Evolutionary conservation across 2,113 vertebrate species (phyloP), one percentile per base, ranked within the genome.

Genomic region (Corapipo altera): DNA sequence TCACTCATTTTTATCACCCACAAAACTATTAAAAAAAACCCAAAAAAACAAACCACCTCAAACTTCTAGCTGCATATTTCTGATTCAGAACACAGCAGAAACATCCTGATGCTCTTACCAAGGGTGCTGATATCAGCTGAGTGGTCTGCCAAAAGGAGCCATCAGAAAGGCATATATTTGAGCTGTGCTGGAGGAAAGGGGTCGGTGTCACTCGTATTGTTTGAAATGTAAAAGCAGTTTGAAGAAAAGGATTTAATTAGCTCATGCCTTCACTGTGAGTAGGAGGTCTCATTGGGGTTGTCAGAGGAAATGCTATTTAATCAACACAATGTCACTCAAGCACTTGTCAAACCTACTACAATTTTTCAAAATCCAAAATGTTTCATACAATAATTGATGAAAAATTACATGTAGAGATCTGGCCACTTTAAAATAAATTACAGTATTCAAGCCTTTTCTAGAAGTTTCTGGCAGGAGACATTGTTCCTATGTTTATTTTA

Each of bases 261-360:
- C 64, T 97, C 89, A 92, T 82, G 39, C 59, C 52, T 55, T 92
- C 91, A 88, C 82, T 64, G 32, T 55, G 28, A 94, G 93, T 95
- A 77, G 87, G 79, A 78, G 67, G 73, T 85, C 95, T 93, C 94
- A 94, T 1, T 72, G 75, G 81, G 41, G 51, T 80, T 61, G 82
- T 97, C 94, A 96, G 72, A 90, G 91, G 90, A 97, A 97, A 95
- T 82, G 58, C 33, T 92, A 94, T 96, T 96, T 93, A 78, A 96
- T 85, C 80, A 96, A 85, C 51, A 93, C 26, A 27, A 70, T 91
- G 71, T 95, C 92, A 94, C 79, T 91, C 94, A 93, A 96, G 57
- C 70, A 82, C 69, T 81, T 96, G 89, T 93, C 95, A 85, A 72
- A 71, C 54, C 75, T 92, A 86, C 44, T 66, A 39, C 44, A 69